A percentile compares a stretch with the other conserved stretches of the same genome.
Evolutionary conservation across 1,140 invertebrate species (phyloP).

Genomic region (Drosophila prosaltans): DNA sequence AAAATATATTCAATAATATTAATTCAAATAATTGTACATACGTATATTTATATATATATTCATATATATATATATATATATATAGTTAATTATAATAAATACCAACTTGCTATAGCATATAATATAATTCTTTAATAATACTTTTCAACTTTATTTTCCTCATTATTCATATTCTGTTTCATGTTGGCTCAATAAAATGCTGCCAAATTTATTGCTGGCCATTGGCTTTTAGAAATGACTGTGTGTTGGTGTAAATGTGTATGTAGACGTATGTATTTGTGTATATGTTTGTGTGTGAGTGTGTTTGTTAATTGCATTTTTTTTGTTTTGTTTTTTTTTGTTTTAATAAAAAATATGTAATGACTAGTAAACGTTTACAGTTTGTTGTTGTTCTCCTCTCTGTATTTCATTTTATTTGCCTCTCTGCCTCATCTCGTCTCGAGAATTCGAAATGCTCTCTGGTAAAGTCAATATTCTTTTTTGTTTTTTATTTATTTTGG

Average conservation of each 20-base stretch:
- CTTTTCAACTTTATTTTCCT: conserved; percentile 51
- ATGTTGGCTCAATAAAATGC: conserved; percentile 55
- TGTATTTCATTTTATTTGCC: conserved; percentile 37
- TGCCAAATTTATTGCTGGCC: conserved; percentile 37
- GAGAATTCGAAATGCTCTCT: conserved; percentile 57
- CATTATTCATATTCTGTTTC: conserved; percentile 30
- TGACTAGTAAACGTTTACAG: conserved; percentile 78
- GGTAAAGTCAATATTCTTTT: conserved; percentile 44
- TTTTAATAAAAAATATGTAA: conserved; percentile 77
- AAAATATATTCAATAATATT: conserved; percentile 80
- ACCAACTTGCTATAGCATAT: conserved; percentile 78
- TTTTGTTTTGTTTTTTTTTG: conserved; percentile 14
- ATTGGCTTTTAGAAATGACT: conserved; percentile 49
- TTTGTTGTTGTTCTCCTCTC: conserved; percentile 34
- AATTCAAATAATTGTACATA: conserved; percentile 77
- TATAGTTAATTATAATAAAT: conserved; percentile 76
- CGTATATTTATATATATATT: conserved; percentile 54
- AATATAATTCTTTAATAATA: conserved; percentile 77
- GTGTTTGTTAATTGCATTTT: not conserved
- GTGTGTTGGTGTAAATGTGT: conserved; percentile 16
- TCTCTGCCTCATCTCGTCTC: conserved; percentile 18
- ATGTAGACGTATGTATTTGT: not conserved
- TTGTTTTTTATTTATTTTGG: conserved; percentile 34
- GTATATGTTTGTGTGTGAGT: not conserved
- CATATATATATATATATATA: conserved; percentile 25